Evolutionary conservation across 2,797 vertebrate species (phyloP).

Genomic region (Crax fasciolata): DNA sequence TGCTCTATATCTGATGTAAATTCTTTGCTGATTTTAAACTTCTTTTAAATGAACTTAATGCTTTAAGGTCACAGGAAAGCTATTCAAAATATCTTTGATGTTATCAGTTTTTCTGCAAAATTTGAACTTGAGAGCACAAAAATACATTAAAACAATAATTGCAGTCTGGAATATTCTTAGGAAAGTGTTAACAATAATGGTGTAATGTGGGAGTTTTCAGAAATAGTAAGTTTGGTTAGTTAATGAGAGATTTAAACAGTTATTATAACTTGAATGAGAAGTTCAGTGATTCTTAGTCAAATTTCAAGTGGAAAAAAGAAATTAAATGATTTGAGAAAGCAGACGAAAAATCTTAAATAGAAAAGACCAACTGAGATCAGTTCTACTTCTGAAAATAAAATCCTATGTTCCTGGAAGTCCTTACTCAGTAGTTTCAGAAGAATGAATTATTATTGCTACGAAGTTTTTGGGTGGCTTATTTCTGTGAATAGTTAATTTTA

Average conservation of each 20-base stretch:
- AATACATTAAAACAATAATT: not conserved
- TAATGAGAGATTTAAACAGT: not conserved
- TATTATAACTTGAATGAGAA: not conserved
- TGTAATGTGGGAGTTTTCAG: not conserved
- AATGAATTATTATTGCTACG: not conserved
- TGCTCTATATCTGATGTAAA: not conserved
- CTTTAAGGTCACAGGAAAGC: not conserved
- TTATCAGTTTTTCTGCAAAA: not conserved
- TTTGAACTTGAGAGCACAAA: not conserved
- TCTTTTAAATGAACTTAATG: not conserved
- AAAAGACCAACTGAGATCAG: not conserved
- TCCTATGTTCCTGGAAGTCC: not conserved
- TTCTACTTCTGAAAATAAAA: not conserved
- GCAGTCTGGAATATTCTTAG: not conserved
- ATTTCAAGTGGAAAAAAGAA: not conserved
- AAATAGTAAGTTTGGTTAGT: not conserved
- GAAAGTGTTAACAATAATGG: not conserved
- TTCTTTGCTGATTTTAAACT: constrained; percentile 11
- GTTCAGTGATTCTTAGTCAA: not conserved
- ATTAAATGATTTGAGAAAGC: not conserved
- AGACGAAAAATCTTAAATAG: not conserved
- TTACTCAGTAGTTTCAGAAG: not conserved
- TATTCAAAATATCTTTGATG: not conserved
- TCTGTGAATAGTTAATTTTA: not conserved
- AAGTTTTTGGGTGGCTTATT: not conserved